phyloP scores from a whole-genome alignment of 2,888 invertebrate genomes.

The Lasioglossum villosulum region DNA sequence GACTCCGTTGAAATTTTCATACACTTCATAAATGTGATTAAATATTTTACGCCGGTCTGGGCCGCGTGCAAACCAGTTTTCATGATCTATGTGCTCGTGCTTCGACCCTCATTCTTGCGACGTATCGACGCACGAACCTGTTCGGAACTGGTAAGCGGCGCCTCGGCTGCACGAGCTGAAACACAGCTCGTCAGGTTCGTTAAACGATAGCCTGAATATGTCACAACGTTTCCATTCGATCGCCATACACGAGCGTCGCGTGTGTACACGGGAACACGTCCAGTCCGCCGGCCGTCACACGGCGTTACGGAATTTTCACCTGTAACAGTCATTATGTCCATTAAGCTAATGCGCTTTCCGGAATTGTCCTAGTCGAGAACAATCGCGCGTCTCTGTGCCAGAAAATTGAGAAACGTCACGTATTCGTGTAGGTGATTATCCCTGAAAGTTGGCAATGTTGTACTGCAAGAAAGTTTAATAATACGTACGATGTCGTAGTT shows the following conservation, averaged over 20 bases:
- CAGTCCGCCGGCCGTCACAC: constrained; percentile 35
- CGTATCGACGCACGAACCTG: constrained; percentile 25
- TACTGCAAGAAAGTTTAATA: no score
- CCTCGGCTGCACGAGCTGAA: not conserved
- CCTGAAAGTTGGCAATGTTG: not conserved
- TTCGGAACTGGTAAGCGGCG: not conserved
- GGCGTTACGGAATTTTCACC: constrained; percentile 26
- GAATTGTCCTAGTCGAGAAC: constrained; percentile 10
- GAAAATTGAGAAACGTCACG: not conserved
- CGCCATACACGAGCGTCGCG: constrained; percentile 29
- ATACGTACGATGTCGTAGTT: no score
- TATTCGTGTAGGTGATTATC: not conserved
- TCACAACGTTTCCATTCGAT: constrained; percentile 50
- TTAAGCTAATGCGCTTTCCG: constrained; percentile 31
- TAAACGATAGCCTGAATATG: constrained; percentile 63
- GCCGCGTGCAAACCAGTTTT: not conserved
- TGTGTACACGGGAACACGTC: constrained; percentile 48
- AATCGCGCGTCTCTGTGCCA: not conserved
- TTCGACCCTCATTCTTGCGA: constrained; percentile 10
- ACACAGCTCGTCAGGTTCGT: constrained; percentile 45
- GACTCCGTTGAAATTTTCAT: constrained; percentile 27
- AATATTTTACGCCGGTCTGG: constrained; percentile 30
- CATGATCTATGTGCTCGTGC: constrained; percentile 13
- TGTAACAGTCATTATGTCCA: constrained; percentile 28
- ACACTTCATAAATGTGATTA: constrained; percentile 13